Evolutionary conservation across 2,888 invertebrate species (phyloP).

Genomic region (Agonum fuliginosum): DNA sequence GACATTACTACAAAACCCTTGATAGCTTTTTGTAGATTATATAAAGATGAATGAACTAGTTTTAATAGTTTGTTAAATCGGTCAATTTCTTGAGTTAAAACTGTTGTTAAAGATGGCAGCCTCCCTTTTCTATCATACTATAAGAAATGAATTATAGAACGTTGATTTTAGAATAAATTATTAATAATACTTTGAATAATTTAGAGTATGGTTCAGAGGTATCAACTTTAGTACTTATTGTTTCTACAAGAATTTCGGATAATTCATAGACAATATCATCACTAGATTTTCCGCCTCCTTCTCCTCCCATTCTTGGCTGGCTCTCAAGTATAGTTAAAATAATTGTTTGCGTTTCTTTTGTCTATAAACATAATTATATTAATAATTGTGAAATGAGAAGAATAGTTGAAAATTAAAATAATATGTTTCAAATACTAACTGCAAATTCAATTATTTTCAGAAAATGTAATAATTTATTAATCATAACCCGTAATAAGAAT

Average conservation of each 20-base stretch:
- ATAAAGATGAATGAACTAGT: slow-evolving; percentile 83
- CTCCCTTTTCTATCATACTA: slow-evolving; percentile 82
- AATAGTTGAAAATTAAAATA: no score
- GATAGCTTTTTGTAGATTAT: slow-evolving; percentile 89
- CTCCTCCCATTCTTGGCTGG: slow-evolving; percentile 82
- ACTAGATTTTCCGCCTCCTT: slow-evolving; percentile 79
- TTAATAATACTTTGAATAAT: slow-evolving; percentile 75
- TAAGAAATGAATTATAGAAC: slow-evolving; percentile 62
- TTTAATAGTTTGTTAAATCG: slow-evolving; percentile 86
- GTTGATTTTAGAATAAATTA: neutral
- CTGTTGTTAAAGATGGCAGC: slow-evolving; percentile 87
- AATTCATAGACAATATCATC: slow-evolving; percentile 87
- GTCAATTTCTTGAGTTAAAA: slow-evolving; percentile 90
- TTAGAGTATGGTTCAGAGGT: slow-evolving; percentile 78
- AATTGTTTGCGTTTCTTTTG: slow-evolving; percentile 85
- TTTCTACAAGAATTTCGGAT: slow-evolving; percentile 81
- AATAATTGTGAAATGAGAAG: no score
- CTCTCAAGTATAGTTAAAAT: slow-evolving; percentile 85
- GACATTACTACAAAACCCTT: slow-evolving; percentile 96
- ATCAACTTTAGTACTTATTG: slow-evolving; percentile 78
- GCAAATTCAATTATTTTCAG: no score
- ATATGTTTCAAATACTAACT: no score
- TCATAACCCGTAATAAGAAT: no score
- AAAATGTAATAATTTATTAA: no score
- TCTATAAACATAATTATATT: slow-evolving; percentile 72